Conservation (phyloP, 2,113 vertebrate species). For the Phrynocephalus versicolor region DNA sequence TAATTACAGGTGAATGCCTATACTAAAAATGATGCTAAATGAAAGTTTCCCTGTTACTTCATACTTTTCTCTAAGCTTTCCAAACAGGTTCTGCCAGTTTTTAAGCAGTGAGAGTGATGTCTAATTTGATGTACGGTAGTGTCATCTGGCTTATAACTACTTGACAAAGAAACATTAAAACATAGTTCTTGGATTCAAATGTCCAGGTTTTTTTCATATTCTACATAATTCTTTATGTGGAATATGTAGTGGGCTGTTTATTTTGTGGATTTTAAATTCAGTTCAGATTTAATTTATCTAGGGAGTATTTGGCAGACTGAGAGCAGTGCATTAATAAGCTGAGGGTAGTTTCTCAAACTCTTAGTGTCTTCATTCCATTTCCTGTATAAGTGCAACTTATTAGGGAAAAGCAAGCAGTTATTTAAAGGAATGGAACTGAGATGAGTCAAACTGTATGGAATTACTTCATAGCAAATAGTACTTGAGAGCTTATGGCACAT, state of each 20-base stretch:
- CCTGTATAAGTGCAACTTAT: not conserved
- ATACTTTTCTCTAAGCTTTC: slow-evolving; percentile 54
- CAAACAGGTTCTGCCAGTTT: slow-evolving; percentile 61
- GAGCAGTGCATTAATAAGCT: no score
- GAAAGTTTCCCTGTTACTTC: slow-evolving; percentile 60
- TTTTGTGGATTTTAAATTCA: not conserved
- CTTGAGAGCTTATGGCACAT: not conserved
- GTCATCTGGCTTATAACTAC: slow-evolving; percentile 24
- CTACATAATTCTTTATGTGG: slow-evolving; percentile 3
- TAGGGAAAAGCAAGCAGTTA: not conserved
- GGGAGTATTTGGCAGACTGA: no score
- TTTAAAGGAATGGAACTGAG: not conserved
- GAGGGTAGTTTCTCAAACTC: no score
- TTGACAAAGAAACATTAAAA: not conserved
- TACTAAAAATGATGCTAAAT: slow-evolving; percentile 41
- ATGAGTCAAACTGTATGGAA: not conserved
- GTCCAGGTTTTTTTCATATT: not conserved
- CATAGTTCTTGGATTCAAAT: slow-evolving; percentile 22
- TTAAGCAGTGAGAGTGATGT: slow-evolving; percentile 44
- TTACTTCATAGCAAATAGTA: not conserved
- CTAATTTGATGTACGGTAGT: slow-evolving; percentile 39
- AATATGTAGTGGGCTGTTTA: not conserved
- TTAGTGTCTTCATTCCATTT: no score
- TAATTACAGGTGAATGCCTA: slow-evolving; percentile 26
- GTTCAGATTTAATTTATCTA: not conserved